These are phyloP conservation scores for Zelleria hepariella DNA, from an alignment of 2,888 invertebrate genomes.

Conservation along the genomic window DNA sequence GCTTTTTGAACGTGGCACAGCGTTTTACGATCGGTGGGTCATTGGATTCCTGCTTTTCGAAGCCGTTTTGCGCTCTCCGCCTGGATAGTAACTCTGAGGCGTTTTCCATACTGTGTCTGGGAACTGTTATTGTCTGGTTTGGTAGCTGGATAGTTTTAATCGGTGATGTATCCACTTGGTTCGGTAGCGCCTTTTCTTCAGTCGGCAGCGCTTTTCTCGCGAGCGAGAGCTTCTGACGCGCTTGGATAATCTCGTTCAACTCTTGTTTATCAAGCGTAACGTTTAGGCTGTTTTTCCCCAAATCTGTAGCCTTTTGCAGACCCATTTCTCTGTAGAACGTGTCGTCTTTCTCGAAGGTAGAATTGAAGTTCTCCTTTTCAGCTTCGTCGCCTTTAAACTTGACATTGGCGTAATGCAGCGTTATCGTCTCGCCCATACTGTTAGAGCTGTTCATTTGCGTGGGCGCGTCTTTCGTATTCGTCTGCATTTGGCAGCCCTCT, in stretches of 20 bases:
- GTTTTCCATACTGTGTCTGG: constrained; percentile 54
- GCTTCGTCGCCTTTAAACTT: constrained; percentile 46
- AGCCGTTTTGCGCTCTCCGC: constrained; percentile 41
- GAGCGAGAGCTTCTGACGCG: constrained; percentile 55
- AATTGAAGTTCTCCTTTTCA: constrained; percentile 54
- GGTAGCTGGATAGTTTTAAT: constrained; percentile 56
- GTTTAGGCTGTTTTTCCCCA: constrained; percentile 45
- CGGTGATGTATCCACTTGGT: constrained; percentile 36
- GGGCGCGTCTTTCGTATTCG: constrained; percentile 24
- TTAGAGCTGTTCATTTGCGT: background rate
- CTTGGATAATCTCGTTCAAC: constrained; percentile 61
- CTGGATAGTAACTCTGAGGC: constrained; percentile 54
- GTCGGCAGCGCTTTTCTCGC: constrained; percentile 53
- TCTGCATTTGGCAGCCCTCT: constrained; percentile 54
- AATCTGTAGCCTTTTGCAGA: constrained; percentile 36
- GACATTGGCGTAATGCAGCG: constrained; percentile 54
- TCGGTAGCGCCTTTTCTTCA: constrained; percentile 40
- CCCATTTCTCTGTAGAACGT: constrained; percentile 58
- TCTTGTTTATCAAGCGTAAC: constrained; percentile 61
- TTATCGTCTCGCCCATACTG: constrained; percentile 48
- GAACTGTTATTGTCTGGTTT: constrained; percentile 58
- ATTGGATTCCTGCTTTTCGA: constrained; percentile 33
- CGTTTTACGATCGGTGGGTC: background rate
- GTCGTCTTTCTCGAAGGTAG: constrained; percentile 50
- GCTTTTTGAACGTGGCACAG: constrained; percentile 51